Evolutionary conservation across 2,888 invertebrate species (phyloP), one percentile per base, ranked within the genome.

Genomic region (Eupithecia abbreviata): DNA sequence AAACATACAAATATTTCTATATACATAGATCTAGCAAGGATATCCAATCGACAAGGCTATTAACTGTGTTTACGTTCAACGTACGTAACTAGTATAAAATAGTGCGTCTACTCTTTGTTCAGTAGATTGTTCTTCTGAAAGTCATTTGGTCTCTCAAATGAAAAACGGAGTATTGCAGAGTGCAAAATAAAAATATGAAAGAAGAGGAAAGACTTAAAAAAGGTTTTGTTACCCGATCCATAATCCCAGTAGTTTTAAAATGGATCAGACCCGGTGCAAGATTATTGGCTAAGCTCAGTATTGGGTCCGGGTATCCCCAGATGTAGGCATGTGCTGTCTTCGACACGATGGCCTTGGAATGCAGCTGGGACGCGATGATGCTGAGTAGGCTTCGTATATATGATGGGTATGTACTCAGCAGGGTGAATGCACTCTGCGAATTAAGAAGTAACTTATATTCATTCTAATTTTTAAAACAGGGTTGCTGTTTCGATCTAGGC

Each of bases 211-310:
- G 15, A 4, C 51, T 5, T 4, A 51, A 13, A 15, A 51, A 51
- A 42, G 9, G 12, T 65, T 15, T 2, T 12, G 84, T 74, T 30
- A 97, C 97, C 91, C 97, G 95, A 84, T 97, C 97, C 80, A 98
- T 91, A 45, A 98, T 93, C 13, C 98, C 98, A 84, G 98, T 97
- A 81, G 95, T 96, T 12, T 95, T 91, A 85, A 97, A 98, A 84
- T 97, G 95, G 55, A 98, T 96, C 87, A 97, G 96, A 70, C 94
- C 96, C 0, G 97, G 97, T 13, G 77, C 80, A 0, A 80, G 75
- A 42, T 73, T 82, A 18, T 86, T 85, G 2, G 71, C 72, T 0
- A 86, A 1, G 13, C 78, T 82, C 6, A 88, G 68, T 4, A 88
- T 58, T 0, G 86, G 86, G 10, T 87, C 82, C 1, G 81, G 71